A percentile compares a stretch with the other conserved stretches of the same genome.
Evolutionary conservation across 2,888 invertebrate species (phyloP).

Genomic region (Spilarctia lutea): DNA sequence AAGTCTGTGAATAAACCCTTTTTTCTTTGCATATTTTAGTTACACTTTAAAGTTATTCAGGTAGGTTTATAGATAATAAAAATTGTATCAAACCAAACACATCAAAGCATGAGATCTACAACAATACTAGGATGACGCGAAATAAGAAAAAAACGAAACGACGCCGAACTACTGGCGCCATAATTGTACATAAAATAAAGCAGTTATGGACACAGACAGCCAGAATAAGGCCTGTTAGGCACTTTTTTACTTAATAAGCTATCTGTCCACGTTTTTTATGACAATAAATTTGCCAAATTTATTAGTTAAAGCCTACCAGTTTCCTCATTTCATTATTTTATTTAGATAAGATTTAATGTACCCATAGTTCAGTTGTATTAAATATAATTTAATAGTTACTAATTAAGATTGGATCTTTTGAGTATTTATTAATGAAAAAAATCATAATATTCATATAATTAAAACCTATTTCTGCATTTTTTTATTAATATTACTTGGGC

Average conservation of each 20-base stretch:
- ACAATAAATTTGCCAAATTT: neutral
- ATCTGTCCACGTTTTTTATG: neutral
- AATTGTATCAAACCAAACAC: neutral
- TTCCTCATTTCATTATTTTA: neutral
- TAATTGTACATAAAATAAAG: constrained; percentile 43
- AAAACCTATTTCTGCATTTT: neutral
- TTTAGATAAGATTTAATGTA: neutral
- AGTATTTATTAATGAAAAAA: neutral
- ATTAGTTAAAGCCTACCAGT: neutral
- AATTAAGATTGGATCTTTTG: neutral
- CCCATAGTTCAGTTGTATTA: neutral
- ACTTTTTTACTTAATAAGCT: constrained; percentile 39
- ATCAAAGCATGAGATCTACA: constrained; percentile 25
- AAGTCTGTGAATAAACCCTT: neutral
- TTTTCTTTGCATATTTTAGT: neutral
- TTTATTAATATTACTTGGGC: neutral
- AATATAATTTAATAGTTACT: neutral
- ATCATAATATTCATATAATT: too few species aligned
- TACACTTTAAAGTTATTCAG: neutral
- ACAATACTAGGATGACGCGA: constrained; percentile 28
- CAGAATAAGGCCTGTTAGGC: constrained; percentile 25
- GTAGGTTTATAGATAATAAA: neutral
- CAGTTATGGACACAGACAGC: constrained; percentile 43
- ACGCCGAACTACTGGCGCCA: constrained; percentile 29
- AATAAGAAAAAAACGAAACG: constrained; percentile 29